Evolutionary conservation across 2,888 invertebrate species (phyloP).

Genomic region (Drosophila koepferae): DNA sequence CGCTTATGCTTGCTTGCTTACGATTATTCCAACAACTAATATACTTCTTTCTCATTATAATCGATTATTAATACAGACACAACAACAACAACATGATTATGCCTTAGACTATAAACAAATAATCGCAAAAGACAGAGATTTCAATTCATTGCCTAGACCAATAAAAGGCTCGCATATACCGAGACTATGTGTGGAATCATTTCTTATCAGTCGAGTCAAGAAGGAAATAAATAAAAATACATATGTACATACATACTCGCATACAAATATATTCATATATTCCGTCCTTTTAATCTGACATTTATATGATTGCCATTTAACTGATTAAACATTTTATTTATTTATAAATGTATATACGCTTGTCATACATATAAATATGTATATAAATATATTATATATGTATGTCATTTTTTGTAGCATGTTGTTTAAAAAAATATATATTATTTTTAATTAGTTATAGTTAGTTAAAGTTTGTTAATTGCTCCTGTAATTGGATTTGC

Average conservation of each 20-base stretch:
- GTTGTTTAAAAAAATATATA: constrained; percentile 64
- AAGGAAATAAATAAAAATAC: constrained; percentile 26
- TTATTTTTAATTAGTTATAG: constrained; percentile 83
- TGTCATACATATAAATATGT: background rate
- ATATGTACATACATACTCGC: no score
- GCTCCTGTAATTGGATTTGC: constrained; percentile 82
- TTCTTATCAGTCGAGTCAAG: constrained; percentile 46
- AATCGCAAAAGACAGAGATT: constrained; percentile 29
- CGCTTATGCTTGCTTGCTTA: background rate
- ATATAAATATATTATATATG: constrained; percentile 4
- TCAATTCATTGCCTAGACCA: constrained; percentile 32
- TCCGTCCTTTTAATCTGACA: constrained; percentile 15
- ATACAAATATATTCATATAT: background rate
- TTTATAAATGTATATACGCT: constrained; percentile 6
- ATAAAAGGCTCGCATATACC: constrained; percentile 10
- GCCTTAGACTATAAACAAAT: constrained; percentile 14
- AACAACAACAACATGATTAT: constrained; percentile 8
- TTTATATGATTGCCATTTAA: constrained; percentile 36
- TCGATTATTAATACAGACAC: background rate
- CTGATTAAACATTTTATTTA: constrained; percentile 37
- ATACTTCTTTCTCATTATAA: background rate
- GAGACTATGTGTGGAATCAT: background rate
- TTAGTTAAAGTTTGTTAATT: constrained; percentile 83
- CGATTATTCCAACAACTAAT: background rate
- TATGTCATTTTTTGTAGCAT: constrained; percentile 28